Evolutionary conservation across 2,113 vertebrate species (phyloP), one percentile per base, ranked within the genome.

Genomic region (Tringa solitaria): DNA sequence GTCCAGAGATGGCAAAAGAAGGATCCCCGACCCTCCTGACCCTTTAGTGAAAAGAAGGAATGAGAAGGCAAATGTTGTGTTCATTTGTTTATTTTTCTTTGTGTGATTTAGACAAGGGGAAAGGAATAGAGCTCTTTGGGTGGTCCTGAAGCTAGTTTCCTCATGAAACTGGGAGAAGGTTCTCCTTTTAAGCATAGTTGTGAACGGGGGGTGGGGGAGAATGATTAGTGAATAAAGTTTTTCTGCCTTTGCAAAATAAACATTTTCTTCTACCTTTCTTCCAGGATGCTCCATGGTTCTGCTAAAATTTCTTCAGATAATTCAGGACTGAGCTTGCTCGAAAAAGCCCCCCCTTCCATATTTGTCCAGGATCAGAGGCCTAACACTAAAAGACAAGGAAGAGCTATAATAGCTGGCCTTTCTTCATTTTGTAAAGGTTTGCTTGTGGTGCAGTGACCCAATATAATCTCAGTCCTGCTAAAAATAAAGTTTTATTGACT

Each of bases 11-110:
- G 92, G 94, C 79, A 96, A 92, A 95, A 89, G 92, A 93, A 92
- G 86, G 80, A 87, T 82, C 74, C 51, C 90, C 9, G 89, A 95
- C 92, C 96, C 92, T 96, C 24, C 76, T 97, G 96, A 97, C 91
- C 95, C 94, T 92, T 93, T 81, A 96, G 89, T 90, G 89, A 97
- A 96, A 95, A 91, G 91, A 94, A 85, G 75, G 86, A 91, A 96
- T 96, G 89, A 96, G 92, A 96, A 96, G 84, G 95, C 92, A 97
- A 97, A 96, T 94, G 92, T 97, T 96, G 84, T 93, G 91, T 91
- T 95, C 91, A 96, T 93, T 95, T 95, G 87, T 96, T 97, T 96
- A 94, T 95, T 96, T 97, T 96, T 94, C 93, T 97, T 97, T 93
- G 95, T 96, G 93, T 91, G 84, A 75, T 93, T 94, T 97, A 92